A percentile compares a stretch with the other conserved stretches of the same genome.
These are phyloP conservation scores for Standfussiana lucernea DNA, from an alignment of 2,888 invertebrate genomes.

Conservation along the genomic window DNA sequence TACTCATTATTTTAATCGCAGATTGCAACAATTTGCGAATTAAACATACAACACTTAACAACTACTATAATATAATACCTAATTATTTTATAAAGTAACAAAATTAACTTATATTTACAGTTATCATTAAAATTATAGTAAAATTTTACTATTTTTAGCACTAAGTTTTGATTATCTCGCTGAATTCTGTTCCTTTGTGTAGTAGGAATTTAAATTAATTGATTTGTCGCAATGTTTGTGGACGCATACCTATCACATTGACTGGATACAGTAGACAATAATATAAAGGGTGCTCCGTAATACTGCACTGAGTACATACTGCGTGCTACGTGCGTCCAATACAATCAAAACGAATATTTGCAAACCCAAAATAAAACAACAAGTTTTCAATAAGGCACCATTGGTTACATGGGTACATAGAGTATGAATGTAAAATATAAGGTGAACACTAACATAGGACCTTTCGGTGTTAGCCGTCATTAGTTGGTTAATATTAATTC, in stretches of 20 bases:
- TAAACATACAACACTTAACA: constrained; percentile 90
- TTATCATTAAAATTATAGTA: constrained; percentile 89
- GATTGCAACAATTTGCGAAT: constrained; percentile 90
- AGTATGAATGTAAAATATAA: constrained; percentile 61
- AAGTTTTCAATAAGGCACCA: constrained; percentile 85
- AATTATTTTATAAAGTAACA: constrained; percentile 90
- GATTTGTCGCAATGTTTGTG: constrained; percentile 50
- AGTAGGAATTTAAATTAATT: constrained; percentile 61
- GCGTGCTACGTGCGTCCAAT: constrained; percentile 41
- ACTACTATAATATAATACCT: constrained; percentile 90
- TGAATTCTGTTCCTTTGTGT: constrained; percentile 66
- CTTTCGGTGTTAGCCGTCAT: constrained; percentile 66
- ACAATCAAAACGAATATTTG: constrained; percentile 56
- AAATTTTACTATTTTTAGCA: constrained; percentile 89
- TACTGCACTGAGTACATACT: constrained; percentile 46
- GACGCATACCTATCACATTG: constrained; percentile 63
- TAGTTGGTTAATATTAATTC: constrained; percentile 77
- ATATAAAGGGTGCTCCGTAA: constrained; percentile 39
- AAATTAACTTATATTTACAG: constrained; percentile 91
- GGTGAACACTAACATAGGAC: constrained; percentile 71
- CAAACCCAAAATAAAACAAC: constrained; percentile 68
- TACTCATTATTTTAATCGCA: constrained; percentile 88
- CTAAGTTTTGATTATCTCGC: constrained; percentile 78
- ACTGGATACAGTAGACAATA: constrained; percentile 53
- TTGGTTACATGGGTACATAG: constrained; percentile 80